Conservation (phyloP, 2,888 invertebrate species). For the Galerucella calmariensis region DNA sequence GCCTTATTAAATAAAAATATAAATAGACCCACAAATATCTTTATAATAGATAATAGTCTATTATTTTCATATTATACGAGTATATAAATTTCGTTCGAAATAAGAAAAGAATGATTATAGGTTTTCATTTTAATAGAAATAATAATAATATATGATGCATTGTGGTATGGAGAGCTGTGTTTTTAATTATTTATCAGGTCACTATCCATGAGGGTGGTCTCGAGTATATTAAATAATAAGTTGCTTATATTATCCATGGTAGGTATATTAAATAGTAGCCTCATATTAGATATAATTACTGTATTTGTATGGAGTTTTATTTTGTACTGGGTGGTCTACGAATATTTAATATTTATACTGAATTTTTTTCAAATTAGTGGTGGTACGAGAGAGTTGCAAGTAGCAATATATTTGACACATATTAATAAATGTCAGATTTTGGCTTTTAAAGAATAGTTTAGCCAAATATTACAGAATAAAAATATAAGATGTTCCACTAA, state of each 20-base stretch:
- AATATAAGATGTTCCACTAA: no score
- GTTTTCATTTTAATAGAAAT: slow-evolving; percentile 7
- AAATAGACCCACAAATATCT: background rate
- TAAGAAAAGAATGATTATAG: slow-evolving; percentile 7
- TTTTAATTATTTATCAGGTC: slow-evolving; percentile 11
- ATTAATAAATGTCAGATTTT: no score
- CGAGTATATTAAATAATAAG: background rate
- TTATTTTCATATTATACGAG: slow-evolving; percentile 9
- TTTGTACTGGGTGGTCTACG: background rate
- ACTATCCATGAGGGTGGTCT: slow-evolving; percentile 12
- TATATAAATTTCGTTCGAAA: background rate
- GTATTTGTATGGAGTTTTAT: background rate
- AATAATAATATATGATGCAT: slow-evolving; percentile 6
- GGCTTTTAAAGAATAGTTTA: no score
- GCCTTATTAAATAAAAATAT: slow-evolving; percentile 2
- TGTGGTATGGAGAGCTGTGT: background rate
- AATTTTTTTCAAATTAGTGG: no score
- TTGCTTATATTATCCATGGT: background rate
- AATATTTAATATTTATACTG: no score
- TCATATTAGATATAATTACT: background rate
- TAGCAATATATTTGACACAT: no score
- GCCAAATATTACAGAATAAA: no score
- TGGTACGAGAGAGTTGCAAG: no score
- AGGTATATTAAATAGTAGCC: background rate
- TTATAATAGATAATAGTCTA: background rate